Percentiles rank a stretch among this genome's conserved stretches.
Evolutionary conservation across 2,888 invertebrate genomes (phyloP).

Genomic region (Drosophila colorata): DNA sequence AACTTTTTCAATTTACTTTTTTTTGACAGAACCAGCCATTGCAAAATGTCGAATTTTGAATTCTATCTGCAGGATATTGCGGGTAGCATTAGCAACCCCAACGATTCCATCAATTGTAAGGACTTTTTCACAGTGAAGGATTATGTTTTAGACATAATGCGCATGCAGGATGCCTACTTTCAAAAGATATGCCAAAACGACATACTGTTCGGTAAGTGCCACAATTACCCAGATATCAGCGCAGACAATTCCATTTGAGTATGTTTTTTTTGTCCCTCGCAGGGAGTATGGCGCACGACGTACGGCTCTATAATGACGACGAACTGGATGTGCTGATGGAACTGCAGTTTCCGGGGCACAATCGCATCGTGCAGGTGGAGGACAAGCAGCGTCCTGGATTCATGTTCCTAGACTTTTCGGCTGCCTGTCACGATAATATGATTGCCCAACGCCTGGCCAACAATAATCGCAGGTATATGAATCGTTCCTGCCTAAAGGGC

Average conservation of each 20-base stretch:
- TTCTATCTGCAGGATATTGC: constrained; percentile 26
- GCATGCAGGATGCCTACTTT: constrained; percentile 23
- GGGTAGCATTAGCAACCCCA: neutral
- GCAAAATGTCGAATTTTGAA: constrained; percentile 46
- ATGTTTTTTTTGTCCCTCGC: neutral
- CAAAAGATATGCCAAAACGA: neutral
- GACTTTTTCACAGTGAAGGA: constrained; percentile 48
- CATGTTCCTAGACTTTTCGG: constrained; percentile 51
- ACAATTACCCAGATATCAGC: neutral
- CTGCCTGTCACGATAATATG: constrained; percentile 6
- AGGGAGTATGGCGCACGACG: constrained; percentile 61
- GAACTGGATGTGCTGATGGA: constrained; percentile 70
- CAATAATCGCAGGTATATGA: constrained; percentile 15
- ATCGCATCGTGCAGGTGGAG: constrained; percentile 16
- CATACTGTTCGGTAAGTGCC: constrained; percentile 33
- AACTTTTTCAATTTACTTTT: no score
- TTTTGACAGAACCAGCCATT: no score
- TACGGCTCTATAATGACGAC: constrained; percentile 53
- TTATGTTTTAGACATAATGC: constrained; percentile 34
- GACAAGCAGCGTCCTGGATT: constrained; percentile 52
- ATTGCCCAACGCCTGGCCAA: constrained; percentile 22
- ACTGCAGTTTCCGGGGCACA: constrained; percentile 46
- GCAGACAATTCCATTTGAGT: neutral
- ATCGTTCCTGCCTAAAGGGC: constrained; percentile 10
- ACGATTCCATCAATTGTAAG: neutral